phyloP scores from a whole-genome alignment of 1,140 invertebrate genomes.

The honey bee (Apis mellifera) region Amel_HAv3.1 CM009932.2:12046001-12046500 shows the following conservation, averaged over 20 bases:
- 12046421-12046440: slow-evolving; percentile 32
- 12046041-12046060: too few species aligned
- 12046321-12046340: background rate
- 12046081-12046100: too few species aligned
- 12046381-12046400: slow-evolving; percentile 25
- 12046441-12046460: slow-evolving; percentile 41
- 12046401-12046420: slow-evolving; percentile 25
- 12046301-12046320: background rate
- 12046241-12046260: background rate
- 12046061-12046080: too few species aligned
- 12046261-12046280: background rate
- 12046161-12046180: background rate
- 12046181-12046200: background rate
- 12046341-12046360: background rate
- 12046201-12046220: background rate
- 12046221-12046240: too few species aligned
- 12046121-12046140: background rate
- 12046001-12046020: too few species aligned
- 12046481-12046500: slow-evolving; percentile 15
- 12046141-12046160: background rate
- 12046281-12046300: slow-evolving; percentile 24
- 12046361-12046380: background rate
- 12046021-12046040: too few species aligned
- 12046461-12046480: background rate
- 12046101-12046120: too few species aligned